A percentile compares a stretch with the other conserved stretches of the same genome.
Conservation (phyloP, 2,888 invertebrate genomes). For the Scelioninae gen. 1 region DNA sequence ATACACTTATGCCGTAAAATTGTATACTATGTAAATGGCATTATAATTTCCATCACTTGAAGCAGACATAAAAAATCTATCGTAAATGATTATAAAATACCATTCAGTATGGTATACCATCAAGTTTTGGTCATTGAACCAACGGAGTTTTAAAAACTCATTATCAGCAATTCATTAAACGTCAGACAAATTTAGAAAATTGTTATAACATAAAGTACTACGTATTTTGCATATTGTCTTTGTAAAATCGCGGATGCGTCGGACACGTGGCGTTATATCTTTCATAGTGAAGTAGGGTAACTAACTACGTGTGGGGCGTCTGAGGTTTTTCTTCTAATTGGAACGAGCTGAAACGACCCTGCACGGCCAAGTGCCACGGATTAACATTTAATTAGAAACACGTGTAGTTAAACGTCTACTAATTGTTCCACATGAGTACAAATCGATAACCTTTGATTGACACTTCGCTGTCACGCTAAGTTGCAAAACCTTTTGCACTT, state of each 20-base stretch:
- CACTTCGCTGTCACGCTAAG: constrained; percentile 47
- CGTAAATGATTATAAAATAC: too few species aligned
- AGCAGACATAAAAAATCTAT: too few species aligned
- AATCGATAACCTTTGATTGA: constrained; percentile 66
- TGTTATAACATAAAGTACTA: constrained; percentile 42
- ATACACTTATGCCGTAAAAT: too few species aligned
- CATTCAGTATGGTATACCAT: too few species aligned
- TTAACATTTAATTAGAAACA: constrained; percentile 78
- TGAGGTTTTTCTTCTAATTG: constrained; percentile 78
- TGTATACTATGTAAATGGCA: too few species aligned
- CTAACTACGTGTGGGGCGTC: constrained; percentile 60
- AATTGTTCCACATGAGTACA: constrained; percentile 77
- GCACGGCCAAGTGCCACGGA: constrained; percentile 75
- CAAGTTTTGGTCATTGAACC: too few species aligned
- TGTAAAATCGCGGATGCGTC: constrained; percentile 39
- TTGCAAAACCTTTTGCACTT: neutral
- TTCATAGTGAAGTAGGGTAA: constrained; percentile 56
- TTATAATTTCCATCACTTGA: too few species aligned
- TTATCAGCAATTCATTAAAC: neutral
- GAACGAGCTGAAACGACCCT: constrained; percentile 73
- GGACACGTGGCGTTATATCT: constrained; percentile 73
- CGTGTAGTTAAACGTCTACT: constrained; percentile 81
- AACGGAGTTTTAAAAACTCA: too few species aligned
- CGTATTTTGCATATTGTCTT: constrained; percentile 63
- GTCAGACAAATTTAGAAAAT: constrained; percentile 39